These are phyloP conservation scores for Eugnorisma glareosa DNA, from an alignment of 2,888 invertebrate genomes.

Conservation along the genomic window DNA sequence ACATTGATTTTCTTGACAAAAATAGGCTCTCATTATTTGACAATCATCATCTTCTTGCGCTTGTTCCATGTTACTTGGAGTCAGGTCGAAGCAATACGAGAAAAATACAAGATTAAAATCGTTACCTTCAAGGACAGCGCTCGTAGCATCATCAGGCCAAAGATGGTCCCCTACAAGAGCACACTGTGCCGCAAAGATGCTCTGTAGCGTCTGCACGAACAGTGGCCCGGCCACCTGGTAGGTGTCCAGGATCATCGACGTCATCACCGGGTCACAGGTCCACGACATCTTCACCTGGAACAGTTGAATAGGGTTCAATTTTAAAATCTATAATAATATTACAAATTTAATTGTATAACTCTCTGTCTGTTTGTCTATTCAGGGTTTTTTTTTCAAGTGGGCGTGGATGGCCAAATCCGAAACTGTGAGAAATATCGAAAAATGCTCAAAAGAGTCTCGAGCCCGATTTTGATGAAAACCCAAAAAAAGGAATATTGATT, in stretches of 20 bases:
- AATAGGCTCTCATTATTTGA: not conserved
- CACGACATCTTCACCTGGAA: slow-evolving; percentile 73
- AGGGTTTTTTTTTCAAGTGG: too few relatives aligned
- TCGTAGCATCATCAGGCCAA: slow-evolving; percentile 89
- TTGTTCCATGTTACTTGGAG: not conserved
- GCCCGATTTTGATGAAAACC: too few relatives aligned
- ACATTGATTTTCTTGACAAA: not conserved
- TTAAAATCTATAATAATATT: not conserved
- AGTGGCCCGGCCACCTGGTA: slow-evolving; percentile 82
- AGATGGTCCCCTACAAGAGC: slow-evolving; percentile 72
- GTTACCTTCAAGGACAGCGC: slow-evolving; percentile 75
- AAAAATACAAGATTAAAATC: not conserved
- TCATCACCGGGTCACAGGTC: slow-evolving; percentile 75
- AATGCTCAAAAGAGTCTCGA: too few relatives aligned
- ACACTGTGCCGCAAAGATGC: slow-evolving; percentile 91
- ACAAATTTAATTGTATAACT: not conserved
- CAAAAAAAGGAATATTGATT: too few relatives aligned
- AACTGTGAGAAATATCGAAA: too few relatives aligned
- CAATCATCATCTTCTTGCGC: not conserved
- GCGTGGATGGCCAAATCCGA: too few relatives aligned
- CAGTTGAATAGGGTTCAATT: not conserved
- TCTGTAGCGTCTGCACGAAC: slow-evolving; percentile 90
- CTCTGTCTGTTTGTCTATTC: not conserved
- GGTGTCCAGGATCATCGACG: slow-evolving; percentile 70
- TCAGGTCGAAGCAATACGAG: too few relatives aligned